phyloP scores from a whole-genome alignment of 2,797 vertebrate genomes.

The Lateolabrax maculatus region DNA sequence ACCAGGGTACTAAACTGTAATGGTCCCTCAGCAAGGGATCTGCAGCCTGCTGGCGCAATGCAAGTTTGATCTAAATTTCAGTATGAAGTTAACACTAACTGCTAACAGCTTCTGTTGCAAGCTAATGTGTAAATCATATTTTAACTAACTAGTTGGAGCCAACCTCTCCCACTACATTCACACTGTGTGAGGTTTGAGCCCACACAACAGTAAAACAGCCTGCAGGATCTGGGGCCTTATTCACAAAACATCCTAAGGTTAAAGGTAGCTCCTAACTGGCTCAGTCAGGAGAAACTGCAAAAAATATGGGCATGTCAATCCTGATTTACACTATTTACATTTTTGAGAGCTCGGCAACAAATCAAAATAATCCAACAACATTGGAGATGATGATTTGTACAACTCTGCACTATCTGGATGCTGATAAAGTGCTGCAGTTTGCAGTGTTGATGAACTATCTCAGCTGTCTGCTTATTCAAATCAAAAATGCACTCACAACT shows the following conservation, averaged over 20 bases:
- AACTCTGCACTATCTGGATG: neutral
- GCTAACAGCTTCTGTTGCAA: too few relatives aligned
- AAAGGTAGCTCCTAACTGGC: neutral
- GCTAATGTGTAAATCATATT: too few relatives aligned
- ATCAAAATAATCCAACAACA: neutral
- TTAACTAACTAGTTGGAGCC: too few relatives aligned
- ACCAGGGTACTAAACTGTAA: neutral
- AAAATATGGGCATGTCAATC: too few relatives aligned
- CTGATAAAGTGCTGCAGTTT: neutral
- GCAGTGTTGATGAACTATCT: neutral
- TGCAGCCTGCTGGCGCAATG: neutral
- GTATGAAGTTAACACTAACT: neutral
- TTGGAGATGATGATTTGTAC: neutral
- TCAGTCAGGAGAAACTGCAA: too few relatives aligned
- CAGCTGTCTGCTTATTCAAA: neutral
- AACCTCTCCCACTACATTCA: neutral
- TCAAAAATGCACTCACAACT: slow-evolving; percentile 1
- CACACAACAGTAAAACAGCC: neutral
- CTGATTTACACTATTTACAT: too few relatives aligned
- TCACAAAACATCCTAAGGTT: slow-evolving; percentile 19
- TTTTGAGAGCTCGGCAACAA: neutral
- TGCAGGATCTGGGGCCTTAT: slow-evolving; percentile 4
- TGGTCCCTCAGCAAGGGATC: neutral
- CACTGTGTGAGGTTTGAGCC: neutral
- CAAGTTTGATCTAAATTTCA: neutral